A percentile compares a stretch with the other conserved stretches of the same genome.
phyloP scores from a whole-genome alignment of 1,140 invertebrate species.

The Macrotrachela quadricornifera region DNA sequence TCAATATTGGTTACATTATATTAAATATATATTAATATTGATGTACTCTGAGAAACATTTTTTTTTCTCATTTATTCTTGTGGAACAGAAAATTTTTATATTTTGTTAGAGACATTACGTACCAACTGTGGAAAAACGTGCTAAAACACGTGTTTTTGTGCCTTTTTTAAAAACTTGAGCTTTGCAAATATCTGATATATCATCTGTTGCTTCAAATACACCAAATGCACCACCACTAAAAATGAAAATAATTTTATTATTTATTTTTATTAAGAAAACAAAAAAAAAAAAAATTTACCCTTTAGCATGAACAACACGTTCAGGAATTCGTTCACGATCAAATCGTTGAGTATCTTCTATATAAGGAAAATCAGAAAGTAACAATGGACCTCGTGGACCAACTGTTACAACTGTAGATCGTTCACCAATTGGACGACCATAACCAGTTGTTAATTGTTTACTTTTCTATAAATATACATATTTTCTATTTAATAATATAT shows the following conservation, averaged over 20 bases:
- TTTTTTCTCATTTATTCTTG: no score
- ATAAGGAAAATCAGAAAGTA: conserved; percentile 62
- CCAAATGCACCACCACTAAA: conserved; percentile 60
- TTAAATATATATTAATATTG: no score
- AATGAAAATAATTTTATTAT: conserved; percentile 4
- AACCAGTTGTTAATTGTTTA: conserved; percentile 37
- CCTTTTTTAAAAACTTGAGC: conserved; percentile 60
- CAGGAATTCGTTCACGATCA: conserved; percentile 73
- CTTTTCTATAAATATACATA: no score
- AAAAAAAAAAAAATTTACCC: conserved; percentile 42
- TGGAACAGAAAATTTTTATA: no score
- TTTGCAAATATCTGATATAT: conserved; percentile 61
- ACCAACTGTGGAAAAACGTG: no score
- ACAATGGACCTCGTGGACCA: conserved; percentile 61
- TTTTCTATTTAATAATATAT: no score
- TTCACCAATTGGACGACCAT: conserved; percentile 55
- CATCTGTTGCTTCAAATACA: conserved; percentile 79
- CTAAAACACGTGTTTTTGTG: conserved; percentile 46
- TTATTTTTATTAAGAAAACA: no score
- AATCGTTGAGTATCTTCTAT: conserved; percentile 74
- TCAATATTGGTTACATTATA: conserved; percentile 67
- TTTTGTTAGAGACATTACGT: no score
- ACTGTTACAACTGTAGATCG: conserved; percentile 48
- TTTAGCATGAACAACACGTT: conserved; percentile 89
- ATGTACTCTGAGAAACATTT: no score